Evolutionary conservation across 2,113 vertebrate species (phyloP).

Genomic region (Pseudolaguvia tuberculata): DNA sequence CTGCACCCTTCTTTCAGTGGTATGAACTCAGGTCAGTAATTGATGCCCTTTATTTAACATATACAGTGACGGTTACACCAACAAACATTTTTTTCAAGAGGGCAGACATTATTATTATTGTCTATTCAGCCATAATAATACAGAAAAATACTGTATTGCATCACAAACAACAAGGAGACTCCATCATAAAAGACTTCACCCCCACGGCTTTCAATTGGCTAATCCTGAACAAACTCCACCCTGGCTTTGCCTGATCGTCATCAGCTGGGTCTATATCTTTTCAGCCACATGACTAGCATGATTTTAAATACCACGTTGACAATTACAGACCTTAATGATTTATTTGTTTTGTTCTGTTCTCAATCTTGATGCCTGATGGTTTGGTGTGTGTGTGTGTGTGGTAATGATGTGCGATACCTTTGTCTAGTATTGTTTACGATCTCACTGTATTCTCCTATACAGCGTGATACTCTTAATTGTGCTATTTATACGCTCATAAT

Average conservation of each 20-base stretch:
- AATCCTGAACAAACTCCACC: background rate
- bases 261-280: background rate
- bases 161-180: background rate
- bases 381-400: background rate
- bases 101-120: background rate
- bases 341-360: background rate
- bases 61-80: slow-evolving; percentile 1
- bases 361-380: background rate
- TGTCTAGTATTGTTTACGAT: background rate
- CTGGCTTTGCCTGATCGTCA: no score
- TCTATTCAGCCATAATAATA: background rate
- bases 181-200: background rate
- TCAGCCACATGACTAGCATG: background rate
- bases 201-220: background rate
- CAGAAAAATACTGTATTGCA: background rate
- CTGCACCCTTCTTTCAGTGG: slow-evolving; percentile 48
- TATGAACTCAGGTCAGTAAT: slow-evolving; percentile 9
- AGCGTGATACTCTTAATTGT: background rate
- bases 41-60: background rate
- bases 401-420: background rate
- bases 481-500: background rate
- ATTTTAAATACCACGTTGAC: background rate
- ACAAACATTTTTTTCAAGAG: background rate
- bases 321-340: background rate
- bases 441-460: background rate